Evolutionary conservation across 2,888 invertebrate genomes (phyloP).

Genomic region (Exocentrus adspersus): DNA sequence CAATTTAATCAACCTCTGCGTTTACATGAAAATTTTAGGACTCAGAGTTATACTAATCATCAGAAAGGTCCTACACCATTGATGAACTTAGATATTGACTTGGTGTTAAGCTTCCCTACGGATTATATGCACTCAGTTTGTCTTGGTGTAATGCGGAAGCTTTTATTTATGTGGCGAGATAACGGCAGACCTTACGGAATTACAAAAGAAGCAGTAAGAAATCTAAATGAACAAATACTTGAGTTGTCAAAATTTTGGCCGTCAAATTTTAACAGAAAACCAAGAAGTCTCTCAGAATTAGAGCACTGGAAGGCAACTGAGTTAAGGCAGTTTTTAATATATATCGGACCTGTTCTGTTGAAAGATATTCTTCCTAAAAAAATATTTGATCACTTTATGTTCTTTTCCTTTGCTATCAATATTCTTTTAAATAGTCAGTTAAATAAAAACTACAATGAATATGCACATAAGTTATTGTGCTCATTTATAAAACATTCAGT

Average conservation of each 20-base stretch:
- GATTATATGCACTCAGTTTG: constrained; percentile 49
- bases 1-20: constrained; percentile 26
- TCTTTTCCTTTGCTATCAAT: constrained; percentile 27
- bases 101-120: constrained; percentile 44
- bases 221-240: constrained; percentile 17
- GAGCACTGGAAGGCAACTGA: constrained; percentile 39
- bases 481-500: constrained; percentile 32
- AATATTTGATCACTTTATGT: constrained; percentile 28
- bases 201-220: neutral
- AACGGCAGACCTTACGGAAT: constrained; percentile 18
- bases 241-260: constrained; percentile 23
- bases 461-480: constrained; percentile 32
- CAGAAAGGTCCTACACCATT: constrained; percentile 40
- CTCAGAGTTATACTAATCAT: constrained; percentile 23
- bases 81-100: constrained; percentile 34
- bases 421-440: constrained; percentile 23
- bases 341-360: constrained; percentile 30
- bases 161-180: constrained; percentile 32
- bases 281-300: constrained; percentile 30
- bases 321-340: constrained; percentile 35
- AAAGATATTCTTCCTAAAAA: constrained; percentile 22
- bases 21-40: constrained; percentile 25
- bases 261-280: constrained; percentile 37
- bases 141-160: constrained; percentile 35
- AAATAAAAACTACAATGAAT: constrained; percentile 32